These are phyloP conservation scores for Clarias gariepinus DNA, from an alignment of 2,113 vertebrate species.

Conservation along the genomic window DNA sequence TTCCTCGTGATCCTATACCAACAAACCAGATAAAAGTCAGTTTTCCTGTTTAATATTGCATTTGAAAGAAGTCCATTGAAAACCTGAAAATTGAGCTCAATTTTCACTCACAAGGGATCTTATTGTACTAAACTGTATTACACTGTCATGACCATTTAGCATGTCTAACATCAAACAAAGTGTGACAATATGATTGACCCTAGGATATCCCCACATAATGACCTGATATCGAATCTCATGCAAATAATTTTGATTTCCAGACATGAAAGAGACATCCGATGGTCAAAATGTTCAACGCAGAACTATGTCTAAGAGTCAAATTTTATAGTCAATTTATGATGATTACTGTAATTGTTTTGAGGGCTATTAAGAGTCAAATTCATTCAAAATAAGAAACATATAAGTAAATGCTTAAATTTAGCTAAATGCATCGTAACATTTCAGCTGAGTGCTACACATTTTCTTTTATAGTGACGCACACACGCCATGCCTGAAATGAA, in stretches of 20 bases:
- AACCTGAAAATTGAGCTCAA: slow-evolving; percentile 1
- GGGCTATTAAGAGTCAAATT: slow-evolving; percentile 11
- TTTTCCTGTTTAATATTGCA: not conserved
- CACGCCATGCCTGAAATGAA: not conserved
- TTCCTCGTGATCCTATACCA: not conserved
- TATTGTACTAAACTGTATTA: not conserved
- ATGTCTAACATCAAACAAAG: slow-evolving; percentile 22
- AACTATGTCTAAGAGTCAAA: not conserved
- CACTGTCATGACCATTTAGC: slow-evolving; percentile 17
- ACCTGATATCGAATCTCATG: slow-evolving; percentile 18
- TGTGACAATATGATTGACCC: slow-evolving; percentile 20
- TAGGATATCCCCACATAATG: not conserved
- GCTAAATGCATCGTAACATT: not conserved
- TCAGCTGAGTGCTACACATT: not conserved
- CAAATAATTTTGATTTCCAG: slow-evolving; percentile 28
- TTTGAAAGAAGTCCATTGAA: not conserved
- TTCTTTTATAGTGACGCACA: not conserved
- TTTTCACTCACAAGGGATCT: slow-evolving; percentile 19
- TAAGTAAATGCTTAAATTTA: slow-evolving; percentile 1
- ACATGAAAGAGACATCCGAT: slow-evolving; percentile 5
- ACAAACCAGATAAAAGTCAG: not conserved
- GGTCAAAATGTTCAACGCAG: not conserved
- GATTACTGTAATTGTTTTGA: not conserved
- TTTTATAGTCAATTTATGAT: not conserved
- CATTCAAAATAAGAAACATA: not conserved